phyloP scores from a whole-genome alignment of 1,140 invertebrate species.

The Brachionus manjavacas region DNA sequence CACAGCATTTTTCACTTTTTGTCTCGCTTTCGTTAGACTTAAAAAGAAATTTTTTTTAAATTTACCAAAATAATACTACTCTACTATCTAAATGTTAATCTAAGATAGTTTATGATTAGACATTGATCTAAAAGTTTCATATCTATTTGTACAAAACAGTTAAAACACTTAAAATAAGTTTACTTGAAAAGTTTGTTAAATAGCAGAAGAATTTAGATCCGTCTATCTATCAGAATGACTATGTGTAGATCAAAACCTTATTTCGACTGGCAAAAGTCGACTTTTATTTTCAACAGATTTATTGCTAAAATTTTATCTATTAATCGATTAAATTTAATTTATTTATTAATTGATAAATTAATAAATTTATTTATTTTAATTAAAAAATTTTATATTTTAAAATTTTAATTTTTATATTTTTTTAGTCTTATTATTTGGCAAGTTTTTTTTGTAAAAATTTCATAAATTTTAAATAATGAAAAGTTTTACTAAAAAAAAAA shows the following conservation, averaged over 20 bases:
- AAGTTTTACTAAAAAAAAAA: too few species aligned
- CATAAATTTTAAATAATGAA: too few species aligned
- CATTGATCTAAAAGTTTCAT: not conserved
- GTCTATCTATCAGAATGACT: not conserved
- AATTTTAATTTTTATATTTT: too few species aligned
- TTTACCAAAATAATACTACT: not conserved
- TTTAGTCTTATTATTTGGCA: too few species aligned
- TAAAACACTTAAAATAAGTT: not conserved
- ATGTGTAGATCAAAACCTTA: not conserved
- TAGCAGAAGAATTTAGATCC: not conserved
- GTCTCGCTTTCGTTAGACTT: not conserved
- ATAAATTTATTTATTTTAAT: too few species aligned
- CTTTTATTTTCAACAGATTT: not conserved
- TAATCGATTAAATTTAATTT: not conserved
- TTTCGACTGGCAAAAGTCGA: not conserved
- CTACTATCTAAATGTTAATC: not conserved
- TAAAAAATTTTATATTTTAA: too few species aligned
- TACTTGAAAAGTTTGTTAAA: not conserved
- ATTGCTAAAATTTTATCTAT: not conserved
- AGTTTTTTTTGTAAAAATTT: too few species aligned
- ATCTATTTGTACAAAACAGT: not conserved
- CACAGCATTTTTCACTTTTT: too few species aligned
- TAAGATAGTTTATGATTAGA: not conserved
- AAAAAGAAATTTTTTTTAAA: not conserved
- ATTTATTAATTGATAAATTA: too few species aligned